Evolutionary conservation across 2,113 vertebrate species (phyloP).

Genomic region (Pseudopipra pipra): DNA sequence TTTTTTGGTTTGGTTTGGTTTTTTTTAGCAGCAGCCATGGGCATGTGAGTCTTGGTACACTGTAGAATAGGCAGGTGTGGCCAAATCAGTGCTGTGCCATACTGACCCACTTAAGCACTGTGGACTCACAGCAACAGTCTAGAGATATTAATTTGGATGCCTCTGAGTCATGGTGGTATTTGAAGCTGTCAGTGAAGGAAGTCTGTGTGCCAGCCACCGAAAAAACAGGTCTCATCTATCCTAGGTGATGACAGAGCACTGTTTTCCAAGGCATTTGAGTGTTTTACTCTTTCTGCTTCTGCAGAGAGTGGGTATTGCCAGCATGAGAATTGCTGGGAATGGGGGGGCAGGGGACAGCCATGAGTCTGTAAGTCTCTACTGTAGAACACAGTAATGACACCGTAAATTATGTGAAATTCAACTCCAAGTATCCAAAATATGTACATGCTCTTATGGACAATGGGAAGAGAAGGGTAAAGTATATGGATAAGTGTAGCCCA

Average conservation of each 20-base stretch:
- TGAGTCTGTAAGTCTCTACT: neutral
- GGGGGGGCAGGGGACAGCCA: neutral
- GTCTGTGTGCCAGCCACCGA: neutral
- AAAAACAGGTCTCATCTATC: neutral
- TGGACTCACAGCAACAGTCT: neutral
- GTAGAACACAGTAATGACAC: neutral
- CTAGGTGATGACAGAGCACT: neutral
- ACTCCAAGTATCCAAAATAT: neutral
- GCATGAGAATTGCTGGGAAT: neutral
- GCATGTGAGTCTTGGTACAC: neutral
- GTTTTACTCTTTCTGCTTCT: neutral
- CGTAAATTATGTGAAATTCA: neutral
- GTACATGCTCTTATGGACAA: no score
- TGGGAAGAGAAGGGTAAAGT: neutral
- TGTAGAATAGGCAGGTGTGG: neutral
- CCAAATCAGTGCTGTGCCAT: accelerated
- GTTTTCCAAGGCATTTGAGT: neutral
- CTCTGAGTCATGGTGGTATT: neutral
- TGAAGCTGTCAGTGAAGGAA: neutral
- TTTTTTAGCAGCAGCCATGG: neutral
- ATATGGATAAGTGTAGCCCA: accelerated
- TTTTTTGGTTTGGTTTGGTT: no score
- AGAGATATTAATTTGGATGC: neutral
- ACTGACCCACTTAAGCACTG: neutral
- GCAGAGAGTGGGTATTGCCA: neutral